phyloP scores from a whole-genome alignment of 2,113 vertebrate species.

The Pycnonotus jocosus region DNA sequence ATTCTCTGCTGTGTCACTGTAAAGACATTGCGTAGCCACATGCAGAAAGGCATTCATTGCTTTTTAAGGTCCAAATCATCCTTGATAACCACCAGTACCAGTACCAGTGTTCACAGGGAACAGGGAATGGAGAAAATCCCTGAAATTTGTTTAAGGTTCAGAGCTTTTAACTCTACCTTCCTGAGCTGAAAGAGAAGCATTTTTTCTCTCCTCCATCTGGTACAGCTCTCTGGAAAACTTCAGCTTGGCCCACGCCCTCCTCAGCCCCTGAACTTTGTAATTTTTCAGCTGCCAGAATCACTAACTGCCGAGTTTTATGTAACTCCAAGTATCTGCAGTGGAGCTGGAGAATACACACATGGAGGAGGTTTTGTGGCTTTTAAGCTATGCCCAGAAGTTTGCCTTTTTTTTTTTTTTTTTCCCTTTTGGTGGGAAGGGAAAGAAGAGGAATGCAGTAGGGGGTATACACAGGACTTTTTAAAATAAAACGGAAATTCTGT shows the following conservation, averaged over 20 bases:
- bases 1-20: neutral
- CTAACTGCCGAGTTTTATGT: slow-evolving; percentile 52
- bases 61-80: neutral
- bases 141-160: slow-evolving; percentile 56
- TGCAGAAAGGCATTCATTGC: neutral
- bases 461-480: neutral
- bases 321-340: slow-evolving; percentile 53
- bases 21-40: neutral
- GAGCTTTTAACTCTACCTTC: slow-evolving; percentile 12
- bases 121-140: slow-evolving; percentile 6
- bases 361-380: slow-evolving; percentile 48
- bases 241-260: slow-evolving; percentile 18
- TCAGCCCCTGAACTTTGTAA: slow-evolving; percentile 52
- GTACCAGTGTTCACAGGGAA: neutral
- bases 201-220: slow-evolving; percentile 54
- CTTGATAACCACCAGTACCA: neutral
- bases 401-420: neutral
- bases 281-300: slow-evolving; percentile 60
- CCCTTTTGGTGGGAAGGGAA: neutral
- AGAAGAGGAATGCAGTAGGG: neutral
- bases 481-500: slow-evolving; percentile 14
- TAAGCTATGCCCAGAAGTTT: slow-evolving; percentile 34
- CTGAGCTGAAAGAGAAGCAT: neutral
- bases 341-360: slow-evolving; percentile 35
- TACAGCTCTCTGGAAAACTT: slow-evolving; percentile 55